These are phyloP conservation scores for Trichomycterus rosablanca DNA, from an alignment of 2,113 vertebrate species.

Conservation along the genomic window DNA sequence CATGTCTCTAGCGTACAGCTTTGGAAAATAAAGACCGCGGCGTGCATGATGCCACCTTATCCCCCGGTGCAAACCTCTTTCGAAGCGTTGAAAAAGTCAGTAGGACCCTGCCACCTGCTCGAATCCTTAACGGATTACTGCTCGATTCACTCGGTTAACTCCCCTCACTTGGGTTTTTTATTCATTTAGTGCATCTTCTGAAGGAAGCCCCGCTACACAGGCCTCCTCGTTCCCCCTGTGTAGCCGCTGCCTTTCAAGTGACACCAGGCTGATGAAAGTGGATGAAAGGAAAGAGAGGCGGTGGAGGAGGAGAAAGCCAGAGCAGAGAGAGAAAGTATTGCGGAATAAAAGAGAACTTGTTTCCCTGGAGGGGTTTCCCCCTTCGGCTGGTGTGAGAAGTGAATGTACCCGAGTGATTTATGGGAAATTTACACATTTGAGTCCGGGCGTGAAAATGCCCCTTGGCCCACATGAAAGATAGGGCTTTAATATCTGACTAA, in stretches of 20 bases:
- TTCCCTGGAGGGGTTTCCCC: conserved; percentile 48
- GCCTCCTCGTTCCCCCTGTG: conserved; percentile 48
- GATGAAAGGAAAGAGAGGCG: conserved; percentile 36
- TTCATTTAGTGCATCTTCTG: conserved; percentile 35
- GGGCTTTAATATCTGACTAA: conserved; percentile 50
- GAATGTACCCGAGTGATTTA: conserved; percentile 42
- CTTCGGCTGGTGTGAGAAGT: conserved; percentile 32
- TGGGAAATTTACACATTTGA: conserved; percentile 43
- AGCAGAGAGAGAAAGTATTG: conserved; percentile 40
- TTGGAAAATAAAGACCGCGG: not conserved
- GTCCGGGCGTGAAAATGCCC: conserved; percentile 40
- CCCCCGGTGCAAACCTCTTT: conserved; percentile 7
- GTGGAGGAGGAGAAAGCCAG: conserved; percentile 25
- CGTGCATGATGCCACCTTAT: conserved; percentile 24
- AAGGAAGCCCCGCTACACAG: conserved; percentile 37
- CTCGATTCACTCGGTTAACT: conserved; percentile 37
- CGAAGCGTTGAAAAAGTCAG: conserved; percentile 7
- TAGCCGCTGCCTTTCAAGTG: conserved; percentile 47
- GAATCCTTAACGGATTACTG: conserved; percentile 39
- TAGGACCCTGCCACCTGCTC: conserved; percentile 19
- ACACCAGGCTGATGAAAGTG: conserved; percentile 51
- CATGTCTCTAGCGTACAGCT: conserved; percentile 1
- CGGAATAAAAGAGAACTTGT: conserved; percentile 47
- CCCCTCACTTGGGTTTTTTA: conserved; percentile 22
- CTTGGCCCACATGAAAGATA: conserved; percentile 43